These are phyloP conservation scores for Diabrotica virgifera DNA, from an alignment of 1,140 invertebrate species.

Conservation along the genomic window DNA sequence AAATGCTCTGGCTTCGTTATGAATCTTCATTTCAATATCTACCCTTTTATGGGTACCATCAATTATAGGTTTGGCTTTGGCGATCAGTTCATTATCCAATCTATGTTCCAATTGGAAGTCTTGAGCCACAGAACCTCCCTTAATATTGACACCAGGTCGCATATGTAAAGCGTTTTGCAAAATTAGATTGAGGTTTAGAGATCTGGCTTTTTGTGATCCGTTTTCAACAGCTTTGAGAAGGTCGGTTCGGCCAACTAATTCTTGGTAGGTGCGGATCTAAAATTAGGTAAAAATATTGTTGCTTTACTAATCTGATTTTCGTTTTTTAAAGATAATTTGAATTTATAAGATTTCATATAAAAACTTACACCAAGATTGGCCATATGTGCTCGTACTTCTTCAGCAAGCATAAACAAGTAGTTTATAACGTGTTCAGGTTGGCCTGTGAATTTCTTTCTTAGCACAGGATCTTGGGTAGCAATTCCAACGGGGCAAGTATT, in stretches of 20 bases:
- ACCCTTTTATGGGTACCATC: slow-evolving; percentile 66
- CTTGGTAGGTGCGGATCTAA: slow-evolving; percentile 56
- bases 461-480: slow-evolving; percentile 93
- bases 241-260: slow-evolving; percentile 93
- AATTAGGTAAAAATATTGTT: background rate
- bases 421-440: slow-evolving; percentile 98
- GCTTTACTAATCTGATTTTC: no score
- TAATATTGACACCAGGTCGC: slow-evolving; percentile 84
- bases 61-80: slow-evolving; percentile 70
- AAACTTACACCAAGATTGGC: slow-evolving; percentile 80
- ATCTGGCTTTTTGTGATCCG: slow-evolving; percentile 71
- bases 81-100: slow-evolving; percentile 82
- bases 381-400: slow-evolving; percentile 91
- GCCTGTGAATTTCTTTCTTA: slow-evolving; percentile 95
- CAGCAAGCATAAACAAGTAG: slow-evolving; percentile 95
- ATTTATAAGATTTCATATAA: background rate
- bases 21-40: slow-evolving; percentile 77
- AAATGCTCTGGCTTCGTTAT: slow-evolving; percentile 91
- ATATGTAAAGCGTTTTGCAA: slow-evolving; percentile 87
- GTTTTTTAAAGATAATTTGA: background rate
- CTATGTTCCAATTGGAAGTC: slow-evolving; percentile 91
- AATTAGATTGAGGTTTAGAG: slow-evolving; percentile 81
- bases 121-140: slow-evolving; percentile 82
- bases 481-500: slow-evolving; percentile 99
- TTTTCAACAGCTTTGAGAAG: slow-evolving; percentile 67